Evolutionary conservation across 2,888 invertebrate genomes (phyloP), one percentile per base, ranked within the genome.

Genomic region (Atethmia centrago): DNA sequence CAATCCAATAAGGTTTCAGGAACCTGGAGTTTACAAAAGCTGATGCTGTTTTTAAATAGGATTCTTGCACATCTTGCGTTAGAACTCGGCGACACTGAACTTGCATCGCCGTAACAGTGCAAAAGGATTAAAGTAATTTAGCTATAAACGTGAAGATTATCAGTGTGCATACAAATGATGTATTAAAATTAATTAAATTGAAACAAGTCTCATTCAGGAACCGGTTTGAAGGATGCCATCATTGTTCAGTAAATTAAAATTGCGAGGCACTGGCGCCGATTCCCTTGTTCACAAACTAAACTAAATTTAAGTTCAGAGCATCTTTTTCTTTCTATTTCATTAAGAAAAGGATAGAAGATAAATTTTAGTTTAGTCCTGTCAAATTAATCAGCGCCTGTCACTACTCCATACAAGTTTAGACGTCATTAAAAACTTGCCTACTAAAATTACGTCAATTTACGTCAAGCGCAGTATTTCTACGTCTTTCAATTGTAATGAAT

Each of bases 161-260:
- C 74, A 61, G 25, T 25, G 10, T 71, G 74, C 77, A 83, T 81
- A 71, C 47, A 81, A 78, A 78, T 80, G 70, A 9, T 67, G 14
- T 36, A 12, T 61, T 71, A 71, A n/a, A n/a, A 69, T 70, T 78
- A 80, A 71, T 74, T 75, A 49, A 74, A 77, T 53, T 67, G 12
- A 59, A 70, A 71, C 68, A 51, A 47, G 65, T 69, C 28, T 77
- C 12, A 55, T 28, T 55, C 66, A 67, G 36, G 58, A 75, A 86
- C 86, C 68, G 69, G 85, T 85, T 85, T 31, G 66, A 47, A 65
- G 64, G 64, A 81, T 85, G 86, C 53, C 80, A 84, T 85, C 85
- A 85, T 84, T 78, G 47, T 58, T 63, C 40, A 71, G 28, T 49
- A 68, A 74, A 74, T 82, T 68, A 82, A 56, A 61, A 74, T 36